phyloP scores from a whole-genome alignment of 2,888 invertebrate species.

The Caenorhabditis parvicauda region DNA sequence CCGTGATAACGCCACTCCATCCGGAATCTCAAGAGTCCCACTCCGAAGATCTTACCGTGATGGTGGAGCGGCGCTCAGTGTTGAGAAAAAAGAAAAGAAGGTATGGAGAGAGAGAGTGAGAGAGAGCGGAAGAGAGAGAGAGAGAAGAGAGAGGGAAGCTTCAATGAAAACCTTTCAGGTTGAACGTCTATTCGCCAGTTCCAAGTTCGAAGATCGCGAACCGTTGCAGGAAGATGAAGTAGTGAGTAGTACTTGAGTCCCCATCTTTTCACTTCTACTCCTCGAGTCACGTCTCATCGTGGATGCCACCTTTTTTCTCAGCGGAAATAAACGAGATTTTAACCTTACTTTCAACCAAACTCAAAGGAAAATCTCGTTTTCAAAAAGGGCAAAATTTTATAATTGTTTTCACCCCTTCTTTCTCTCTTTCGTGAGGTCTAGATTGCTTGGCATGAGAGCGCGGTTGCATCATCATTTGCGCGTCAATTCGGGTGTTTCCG shows the following conservation, averaged over 20 bases:
- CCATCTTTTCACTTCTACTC: conserved; percentile 10
- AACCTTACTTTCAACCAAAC: too few relatives aligned
- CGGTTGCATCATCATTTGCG: too few relatives aligned
- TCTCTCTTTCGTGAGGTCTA: too few relatives aligned
- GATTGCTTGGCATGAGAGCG: too few relatives aligned
- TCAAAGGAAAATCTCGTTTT: too few relatives aligned
- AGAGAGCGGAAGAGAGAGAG: background rate
- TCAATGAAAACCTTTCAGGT: conserved; percentile 13
- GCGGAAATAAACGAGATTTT: too few relatives aligned
- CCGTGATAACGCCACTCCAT: conserved; percentile 22
- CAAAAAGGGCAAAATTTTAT: too few relatives aligned
- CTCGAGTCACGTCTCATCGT: conserved; percentile 5
- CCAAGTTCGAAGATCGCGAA: conserved; percentile 9
- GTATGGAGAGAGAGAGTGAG: conserved; percentile 3
- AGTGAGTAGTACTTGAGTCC: conserved; percentile 18
- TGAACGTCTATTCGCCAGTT: conserved; percentile 22
- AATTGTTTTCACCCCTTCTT: too few relatives aligned
- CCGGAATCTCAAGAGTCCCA: conserved; percentile 25
- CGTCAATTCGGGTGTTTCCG: too few relatives aligned
- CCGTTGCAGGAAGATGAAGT: conserved; percentile 12
- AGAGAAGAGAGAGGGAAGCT: background rate
- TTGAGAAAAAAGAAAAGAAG: conserved; percentile 39
- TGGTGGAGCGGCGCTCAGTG: conserved; percentile 26
- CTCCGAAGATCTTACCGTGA: conserved; percentile 31
- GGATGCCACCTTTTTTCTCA: conserved; percentile 9